Evolutionary conservation across 2,888 invertebrate species (phyloP).

Genomic region (Lissonota sp.): DNA sequence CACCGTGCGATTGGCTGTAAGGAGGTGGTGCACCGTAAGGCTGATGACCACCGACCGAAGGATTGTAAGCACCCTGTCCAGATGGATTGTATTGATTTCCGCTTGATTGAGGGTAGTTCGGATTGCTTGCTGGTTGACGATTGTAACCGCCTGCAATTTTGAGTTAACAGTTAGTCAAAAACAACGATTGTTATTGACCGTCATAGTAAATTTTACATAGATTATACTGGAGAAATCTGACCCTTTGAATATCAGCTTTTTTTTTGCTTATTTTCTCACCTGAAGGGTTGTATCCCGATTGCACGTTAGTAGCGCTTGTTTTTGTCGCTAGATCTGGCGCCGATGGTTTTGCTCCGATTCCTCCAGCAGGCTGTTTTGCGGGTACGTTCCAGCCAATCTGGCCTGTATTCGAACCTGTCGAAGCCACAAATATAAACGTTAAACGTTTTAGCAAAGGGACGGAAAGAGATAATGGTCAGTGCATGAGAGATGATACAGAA

Average conservation of each 20-base stretch:
- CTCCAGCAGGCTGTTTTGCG: slow-evolving; percentile 66
- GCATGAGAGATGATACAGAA: slow-evolving; percentile 27
- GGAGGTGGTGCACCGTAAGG: slow-evolving; percentile 53
- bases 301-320: slow-evolving; percentile 77
- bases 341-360: slow-evolving; percentile 74
- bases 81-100: slow-evolving; percentile 67
- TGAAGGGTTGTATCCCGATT: slow-evolving; percentile 75
- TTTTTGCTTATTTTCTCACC: slow-evolving; percentile 38
- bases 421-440: slow-evolving; percentile 2
- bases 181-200: background rate
- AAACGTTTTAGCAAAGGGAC: background rate
- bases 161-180: background rate
- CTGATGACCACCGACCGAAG: slow-evolving; percentile 62
- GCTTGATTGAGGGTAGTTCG: slow-evolving; percentile 58
- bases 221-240: no score
- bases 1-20: slow-evolving; percentile 68
- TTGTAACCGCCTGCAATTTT: slow-evolving; percentile 72
- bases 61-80: slow-evolving; percentile 67
- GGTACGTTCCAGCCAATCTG: slow-evolving; percentile 80
- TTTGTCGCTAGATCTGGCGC: slow-evolving; percentile 77
- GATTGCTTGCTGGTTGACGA: slow-evolving; percentile 69
- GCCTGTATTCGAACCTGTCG: slow-evolving; percentile 71
- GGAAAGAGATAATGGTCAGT: slow-evolving; percentile 38
- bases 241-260: no score
- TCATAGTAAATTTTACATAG: no score